Evolutionary conservation across 2,113 vertebrate species (phyloP), one percentile per base, ranked within the genome.

Genomic region (Cyprinodon tularosa): DNA sequence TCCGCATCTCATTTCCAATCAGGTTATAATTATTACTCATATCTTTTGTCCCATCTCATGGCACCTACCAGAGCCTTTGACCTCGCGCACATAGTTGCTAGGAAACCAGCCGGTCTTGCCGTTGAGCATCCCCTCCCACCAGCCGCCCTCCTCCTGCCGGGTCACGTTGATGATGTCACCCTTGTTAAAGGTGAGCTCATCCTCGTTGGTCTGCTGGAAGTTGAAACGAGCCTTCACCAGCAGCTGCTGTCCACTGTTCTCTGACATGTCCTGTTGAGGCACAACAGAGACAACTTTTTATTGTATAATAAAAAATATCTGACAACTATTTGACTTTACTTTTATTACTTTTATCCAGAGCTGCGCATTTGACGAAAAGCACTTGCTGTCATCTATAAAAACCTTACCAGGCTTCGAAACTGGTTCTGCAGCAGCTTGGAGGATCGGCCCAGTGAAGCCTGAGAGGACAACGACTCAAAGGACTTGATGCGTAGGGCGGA

Each of bases 201-300:
- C 98, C 91, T 99, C 98, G 44, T 99, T 99, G 87, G 96, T 99
- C 92, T 98, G 98, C 85, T 98, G 96, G 91, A 99, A 99, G 93
- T 95, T 97, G 88, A 98, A 99, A 85, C 97, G 97, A 29, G 98
- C 98, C 92, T 95, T 96, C 73, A 99, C 98, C 86, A 98, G 93
- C 91, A 96, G 86, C 70, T 97, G 97, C 91, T 92, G 94, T 87
- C 94, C 96, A 78, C 96, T 96, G 90, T 95, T 96, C 87, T 99
- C 98, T 11, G 95, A 97, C 98, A 99, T 99, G 95, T 99, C 98
- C 98, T 99, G 85, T 53, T 3, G 61, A 72, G 62, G 0, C 4
- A 39, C 12, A 62, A 3, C 17, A 53, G 44, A 38, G 20, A 20
- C 29, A 42, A 15, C 20, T 11, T 39, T 20, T 40, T 4, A 39